These are phyloP conservation scores for Drosophila testacea DNA, from an alignment of 2,888 invertebrate genomes.

Conservation along the genomic window DNA sequence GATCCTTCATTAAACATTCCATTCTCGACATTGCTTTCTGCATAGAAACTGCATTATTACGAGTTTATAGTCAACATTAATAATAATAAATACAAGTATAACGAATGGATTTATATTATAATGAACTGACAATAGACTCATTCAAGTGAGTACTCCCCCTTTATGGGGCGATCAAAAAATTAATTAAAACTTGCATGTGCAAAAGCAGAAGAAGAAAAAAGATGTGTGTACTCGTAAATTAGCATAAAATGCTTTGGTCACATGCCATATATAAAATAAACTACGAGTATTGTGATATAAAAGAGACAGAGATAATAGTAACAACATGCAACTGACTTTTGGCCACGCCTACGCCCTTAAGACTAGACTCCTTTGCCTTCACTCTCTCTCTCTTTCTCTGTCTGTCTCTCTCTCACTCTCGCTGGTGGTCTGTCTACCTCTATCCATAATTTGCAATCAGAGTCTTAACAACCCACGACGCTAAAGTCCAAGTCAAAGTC, in stretches of 20 bases:
- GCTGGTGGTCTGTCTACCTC: conserved; percentile 20
- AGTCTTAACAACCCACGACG: conserved; percentile 61
- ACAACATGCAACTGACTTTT: conserved; percentile 26
- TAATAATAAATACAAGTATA: conserved; percentile 21
- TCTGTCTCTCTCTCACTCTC: neutral
- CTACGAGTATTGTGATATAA: conserved; percentile 30
- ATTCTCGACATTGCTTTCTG: conserved; percentile 19
- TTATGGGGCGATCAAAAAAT: conserved; percentile 33
- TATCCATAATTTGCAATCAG: conserved; percentile 74
- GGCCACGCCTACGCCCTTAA: conserved; percentile 45
- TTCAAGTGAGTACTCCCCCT: conserved; percentile 1
- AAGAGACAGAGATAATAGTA: conserved; percentile 1
- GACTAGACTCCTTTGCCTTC: conserved; percentile 23
- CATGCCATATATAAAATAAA: conserved; percentile 32
- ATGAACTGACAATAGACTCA: conserved; percentile 43
- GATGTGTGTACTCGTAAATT: conserved; percentile 56
- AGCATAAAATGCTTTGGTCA: conserved; percentile 55
- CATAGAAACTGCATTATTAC: conserved; percentile 52
- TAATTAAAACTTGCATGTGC: conserved; percentile 59
- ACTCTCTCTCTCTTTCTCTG: neutral
- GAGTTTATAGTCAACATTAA: conserved; percentile 1
- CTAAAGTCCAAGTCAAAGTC: conserved; percentile 5
- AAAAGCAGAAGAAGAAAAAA: conserved; percentile 17
- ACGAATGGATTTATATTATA: conserved; percentile 36
- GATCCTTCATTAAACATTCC: conserved; percentile 16